phyloP scores from a whole-genome alignment of 2,888 invertebrate species.

The Diaperis boleti region DNA sequence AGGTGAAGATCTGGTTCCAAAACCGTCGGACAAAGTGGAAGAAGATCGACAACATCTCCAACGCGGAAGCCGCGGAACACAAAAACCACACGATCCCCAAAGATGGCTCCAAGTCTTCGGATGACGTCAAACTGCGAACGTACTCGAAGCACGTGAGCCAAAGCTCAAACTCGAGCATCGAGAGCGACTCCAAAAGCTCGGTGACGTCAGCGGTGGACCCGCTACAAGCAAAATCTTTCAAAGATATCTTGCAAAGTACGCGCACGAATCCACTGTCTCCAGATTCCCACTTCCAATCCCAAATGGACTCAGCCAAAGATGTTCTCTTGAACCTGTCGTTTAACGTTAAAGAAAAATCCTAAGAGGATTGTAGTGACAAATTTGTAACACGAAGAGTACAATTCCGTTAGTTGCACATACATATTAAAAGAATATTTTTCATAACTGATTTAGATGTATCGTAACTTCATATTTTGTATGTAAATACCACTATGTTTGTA shows the following conservation, averaged over 20 bases:
- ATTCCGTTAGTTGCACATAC: conserved; percentile 61
- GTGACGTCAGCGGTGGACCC: conserved; percentile 53
- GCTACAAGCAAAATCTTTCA: conserved; percentile 59
- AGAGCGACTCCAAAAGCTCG: conserved; percentile 64
- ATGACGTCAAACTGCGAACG: conserved; percentile 53
- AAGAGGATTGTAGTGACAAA: conserved; percentile 50
- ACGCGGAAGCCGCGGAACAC: conserved; percentile 88
- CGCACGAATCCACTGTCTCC: conserved; percentile 53
- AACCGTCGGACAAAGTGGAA: conserved; percentile 88
- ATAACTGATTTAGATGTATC: conserved; percentile 54
- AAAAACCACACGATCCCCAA: conserved; percentile 69
- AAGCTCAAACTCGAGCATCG: conserved; percentile 64
- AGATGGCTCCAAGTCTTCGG: conserved; percentile 51
- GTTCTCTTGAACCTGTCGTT: conserved; percentile 63
- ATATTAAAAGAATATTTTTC: conserved; percentile 58
- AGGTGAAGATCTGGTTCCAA: conserved; percentile 95
- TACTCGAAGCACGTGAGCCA: conserved; percentile 57
- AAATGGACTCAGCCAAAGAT: conserved; percentile 62
- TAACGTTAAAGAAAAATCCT: conserved; percentile 59
- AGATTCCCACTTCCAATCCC: conserved; percentile 58
- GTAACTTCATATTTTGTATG: conserved; percentile 53
- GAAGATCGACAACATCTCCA: conserved; percentile 92
- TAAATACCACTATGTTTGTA: conserved; percentile 50
- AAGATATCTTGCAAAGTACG: conserved; percentile 59
- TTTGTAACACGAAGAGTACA: conserved; percentile 58